Conservation (phyloP, 2,797 vertebrate species). For the Poecilia gillii region DNA sequence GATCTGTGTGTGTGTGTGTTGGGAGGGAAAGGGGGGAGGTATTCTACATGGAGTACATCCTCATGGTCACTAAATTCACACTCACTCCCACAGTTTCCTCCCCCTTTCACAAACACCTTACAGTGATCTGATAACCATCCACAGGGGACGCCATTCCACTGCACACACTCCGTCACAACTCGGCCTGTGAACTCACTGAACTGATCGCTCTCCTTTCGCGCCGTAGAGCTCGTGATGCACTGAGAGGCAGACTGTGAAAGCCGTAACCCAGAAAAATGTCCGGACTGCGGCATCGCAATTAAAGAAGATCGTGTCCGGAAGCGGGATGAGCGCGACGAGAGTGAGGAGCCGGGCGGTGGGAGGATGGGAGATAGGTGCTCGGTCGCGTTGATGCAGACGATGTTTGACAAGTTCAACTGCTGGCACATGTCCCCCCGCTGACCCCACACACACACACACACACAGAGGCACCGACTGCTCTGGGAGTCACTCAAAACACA, state of each 20-base stretch:
- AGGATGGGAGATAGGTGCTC: conserved; percentile 27
- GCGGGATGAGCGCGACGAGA: neutral
- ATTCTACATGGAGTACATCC: conserved; percentile 23
- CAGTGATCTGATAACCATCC: conserved; percentile 54
- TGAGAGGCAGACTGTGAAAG: neutral
- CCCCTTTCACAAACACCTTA: conserved; percentile 26
- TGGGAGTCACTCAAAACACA: conserved; percentile 4
- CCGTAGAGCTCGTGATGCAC: neutral
- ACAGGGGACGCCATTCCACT: neutral
- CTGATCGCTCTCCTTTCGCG: conserved; percentile 7
- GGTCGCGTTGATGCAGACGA: conserved; percentile 32
- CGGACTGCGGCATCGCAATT: conserved; percentile 1
- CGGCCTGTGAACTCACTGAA: neutral
- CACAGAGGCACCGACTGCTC: neutral
- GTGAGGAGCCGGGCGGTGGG: neutral
- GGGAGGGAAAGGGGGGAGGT: neutral
- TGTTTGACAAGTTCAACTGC: conserved; percentile 62
- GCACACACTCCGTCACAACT: conserved; percentile 7
- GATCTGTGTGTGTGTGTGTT: conserved; percentile 22
- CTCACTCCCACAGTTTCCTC: conserved; percentile 27
- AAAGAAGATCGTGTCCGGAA: conserved; percentile 13
- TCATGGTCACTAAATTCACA: conserved; percentile 49
- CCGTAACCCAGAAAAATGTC: neutral
- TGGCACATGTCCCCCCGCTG: conserved; percentile 32
- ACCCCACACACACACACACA: neutral